A percentile compares a stretch with the other conserved stretches of the same genome.
These are phyloP conservation scores for Apis florea DNA, from an alignment of 1,140 invertebrate genomes.

Conservation along the genomic window DNA sequence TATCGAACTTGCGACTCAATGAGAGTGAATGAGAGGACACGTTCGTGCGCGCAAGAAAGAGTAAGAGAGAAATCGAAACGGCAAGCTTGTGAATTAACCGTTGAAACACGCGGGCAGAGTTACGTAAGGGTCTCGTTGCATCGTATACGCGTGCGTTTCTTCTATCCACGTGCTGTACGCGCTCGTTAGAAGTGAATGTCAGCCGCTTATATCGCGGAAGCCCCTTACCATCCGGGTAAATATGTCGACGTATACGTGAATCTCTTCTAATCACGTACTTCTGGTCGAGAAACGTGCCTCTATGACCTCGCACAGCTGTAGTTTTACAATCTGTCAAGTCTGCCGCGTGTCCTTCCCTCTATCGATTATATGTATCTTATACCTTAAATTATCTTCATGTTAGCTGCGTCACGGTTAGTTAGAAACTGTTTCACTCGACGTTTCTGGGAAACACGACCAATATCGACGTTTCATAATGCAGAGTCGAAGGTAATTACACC, in stretches of 20 bases:
- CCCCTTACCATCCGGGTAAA: constrained; percentile 34
- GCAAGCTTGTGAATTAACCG: constrained; percentile 30
- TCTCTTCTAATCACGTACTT: constrained; percentile 35
- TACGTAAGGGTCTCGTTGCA: constrained; percentile 55
- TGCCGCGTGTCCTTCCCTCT: neutral
- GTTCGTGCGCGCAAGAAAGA: neutral
- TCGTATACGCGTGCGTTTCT: constrained; percentile 59
- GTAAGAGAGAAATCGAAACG: neutral
- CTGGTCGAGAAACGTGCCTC: constrained; percentile 17
- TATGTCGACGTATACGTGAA: constrained; percentile 22
- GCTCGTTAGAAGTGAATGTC: constrained; percentile 63
- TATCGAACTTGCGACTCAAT: constrained; percentile 11
- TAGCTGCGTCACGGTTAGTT: neutral
- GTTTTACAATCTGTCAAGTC: constrained; percentile 1
- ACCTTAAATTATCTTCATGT: neutral
- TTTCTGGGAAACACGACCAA: neutral
- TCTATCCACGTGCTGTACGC: constrained; percentile 60
- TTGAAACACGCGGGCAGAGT: constrained; percentile 33
- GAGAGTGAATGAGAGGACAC: neutral
- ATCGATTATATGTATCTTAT: neutral
- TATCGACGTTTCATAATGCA: neutral
- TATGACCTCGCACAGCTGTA: constrained; percentile 10
- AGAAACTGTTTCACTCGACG: neutral
- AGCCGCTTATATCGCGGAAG: constrained; percentile 51
- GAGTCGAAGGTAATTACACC: neutral